Base-by-base conservation (phyloP, 2,888 invertebrate species). In the Cecidostiba fungosa region DNA sequence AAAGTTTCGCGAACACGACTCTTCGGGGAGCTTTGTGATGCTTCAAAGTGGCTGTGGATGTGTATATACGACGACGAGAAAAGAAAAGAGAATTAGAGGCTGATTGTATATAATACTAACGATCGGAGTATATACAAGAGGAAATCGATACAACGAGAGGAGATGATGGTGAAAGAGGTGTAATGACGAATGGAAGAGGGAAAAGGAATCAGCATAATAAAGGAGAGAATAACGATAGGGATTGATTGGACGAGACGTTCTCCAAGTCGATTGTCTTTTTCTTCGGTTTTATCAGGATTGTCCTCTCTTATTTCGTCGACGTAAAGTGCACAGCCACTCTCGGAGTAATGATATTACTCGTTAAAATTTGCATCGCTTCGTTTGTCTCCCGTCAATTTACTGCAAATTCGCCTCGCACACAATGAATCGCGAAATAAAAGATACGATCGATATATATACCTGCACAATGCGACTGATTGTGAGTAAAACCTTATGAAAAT, bases 161-260 rank as follows among this genome's bases (percentile, higher is more conserved):
- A 14, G n/a, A 43, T 36, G 39, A n/a, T 12, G 26, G 47, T 5
- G 14, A 26, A 47, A 74, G 36, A 32, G 39, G 36, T 47, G 74
- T 2, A 43, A 47, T 43, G 23, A 73, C 43, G 10, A 43, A 23
- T 8, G 54, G 54, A n/a, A 6, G 73, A 23, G 12, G 29, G 6
- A 26, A 47, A 12, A 29, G 29, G 1, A 29, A 74, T 74, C 74
- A 50, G 74, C 74, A 74, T 74, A 43, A 74, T 26, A 26, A 50
- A 47, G 29, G 50, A 26, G 43, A 16, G 14, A n/a, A n/a, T 32
- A 66, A 32, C 14, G 32, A 8, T 14, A 26, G 26, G 36, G 70
- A n/a, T 66, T 29, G 66, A 29, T 66, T 29, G 66, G 29, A 1
- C 12, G 66, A 66, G 66, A 66, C 66, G 12, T 26, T 26, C 26